phyloP scores from a whole-genome alignment of 2,113 vertebrate species.

The Anguilla japonica region DNA sequence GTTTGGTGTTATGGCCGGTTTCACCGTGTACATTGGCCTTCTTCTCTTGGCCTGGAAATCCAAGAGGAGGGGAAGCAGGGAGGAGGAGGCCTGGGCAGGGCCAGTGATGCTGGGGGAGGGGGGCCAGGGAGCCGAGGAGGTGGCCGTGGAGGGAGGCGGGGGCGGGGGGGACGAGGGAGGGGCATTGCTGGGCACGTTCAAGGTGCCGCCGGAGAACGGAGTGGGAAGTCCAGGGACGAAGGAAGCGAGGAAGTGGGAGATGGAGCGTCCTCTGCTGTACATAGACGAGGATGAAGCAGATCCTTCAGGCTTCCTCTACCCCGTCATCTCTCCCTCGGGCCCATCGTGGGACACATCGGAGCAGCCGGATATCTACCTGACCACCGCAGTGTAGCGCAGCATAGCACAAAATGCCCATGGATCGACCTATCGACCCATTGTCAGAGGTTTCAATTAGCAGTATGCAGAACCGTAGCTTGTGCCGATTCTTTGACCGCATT shows the following conservation, averaged over 20 bases:
- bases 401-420: too few species aligned
- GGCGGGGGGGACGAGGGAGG: constrained; percentile 12
- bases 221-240: constrained; percentile 39
- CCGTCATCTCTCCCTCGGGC: too few species aligned
- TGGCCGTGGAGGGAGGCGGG: neutral
- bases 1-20: neutral
- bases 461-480: too few species aligned
- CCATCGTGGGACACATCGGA: neutral
- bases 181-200: constrained; percentile 42
- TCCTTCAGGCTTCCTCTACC: neutral
- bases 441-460: too few species aligned
- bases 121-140: neutral
- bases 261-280: constrained; percentile 43
- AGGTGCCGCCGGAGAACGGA: neutral
- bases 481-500: too few species aligned
- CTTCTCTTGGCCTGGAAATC: constrained; percentile 18
- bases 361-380: constrained; percentile 38
- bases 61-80: constrained; percentile 36
- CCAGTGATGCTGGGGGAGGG: constrained; percentile 33
- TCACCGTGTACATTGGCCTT: neutral
- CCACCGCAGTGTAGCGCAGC: constrained; percentile 40
- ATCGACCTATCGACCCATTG: too few species aligned
- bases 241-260: constrained; percentile 46
- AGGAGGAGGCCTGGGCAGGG: constrained; percentile 43
- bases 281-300: constrained; percentile 44